A percentile compares a stretch with the other conserved stretches of the same genome.
Evolutionary conservation across 2,113 vertebrate genomes (phyloP).

Genomic region (Ornithorhynchus anatinus): DNA sequence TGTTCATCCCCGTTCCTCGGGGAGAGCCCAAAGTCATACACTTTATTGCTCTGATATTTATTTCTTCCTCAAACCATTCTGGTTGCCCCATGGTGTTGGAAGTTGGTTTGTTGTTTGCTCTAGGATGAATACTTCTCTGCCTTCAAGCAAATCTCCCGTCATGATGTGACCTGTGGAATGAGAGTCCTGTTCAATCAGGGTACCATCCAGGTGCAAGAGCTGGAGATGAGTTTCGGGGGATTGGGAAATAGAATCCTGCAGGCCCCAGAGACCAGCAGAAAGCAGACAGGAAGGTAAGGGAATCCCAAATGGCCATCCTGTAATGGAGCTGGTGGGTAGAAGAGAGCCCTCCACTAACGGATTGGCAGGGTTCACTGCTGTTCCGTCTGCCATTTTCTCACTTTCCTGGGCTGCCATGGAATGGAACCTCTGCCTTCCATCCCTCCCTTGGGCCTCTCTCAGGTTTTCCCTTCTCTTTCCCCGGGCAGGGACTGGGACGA

Average conservation of each 20-base stretch:
- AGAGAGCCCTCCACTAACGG: too few species aligned
- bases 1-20: too few species aligned
- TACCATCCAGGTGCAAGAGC: slow-evolving; percentile 67
- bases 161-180: slow-evolving; percentile 88
- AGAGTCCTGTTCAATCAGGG: slow-evolving; percentile 74
- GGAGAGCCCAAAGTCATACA: too few species aligned
- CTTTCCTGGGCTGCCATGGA: too few species aligned
- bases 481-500: slow-evolving; percentile 80
- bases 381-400: too few species aligned
- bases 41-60: too few species aligned
- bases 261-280: slow-evolving; percentile 70
- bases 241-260: slow-evolving; percentile 84
- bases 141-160: slow-evolving; percentile 86
- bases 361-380: too few species aligned
- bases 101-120: neutral
- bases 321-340: too few species aligned
- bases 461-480: neutral
- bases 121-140: slow-evolving; percentile 86
- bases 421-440: too few species aligned
- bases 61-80: too few species aligned
- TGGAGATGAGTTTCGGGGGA: slow-evolving; percentile 85
- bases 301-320: too few species aligned
- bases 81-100: too few species aligned
- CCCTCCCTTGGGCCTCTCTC: neutral
- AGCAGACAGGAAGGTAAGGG: slow-evolving; percentile 75